A percentile compares a stretch with the other conserved stretches of the same genome.
phyloP scores from a whole-genome alignment of 1,140 invertebrate genomes.

The Drosophila subobscura region DNA sequence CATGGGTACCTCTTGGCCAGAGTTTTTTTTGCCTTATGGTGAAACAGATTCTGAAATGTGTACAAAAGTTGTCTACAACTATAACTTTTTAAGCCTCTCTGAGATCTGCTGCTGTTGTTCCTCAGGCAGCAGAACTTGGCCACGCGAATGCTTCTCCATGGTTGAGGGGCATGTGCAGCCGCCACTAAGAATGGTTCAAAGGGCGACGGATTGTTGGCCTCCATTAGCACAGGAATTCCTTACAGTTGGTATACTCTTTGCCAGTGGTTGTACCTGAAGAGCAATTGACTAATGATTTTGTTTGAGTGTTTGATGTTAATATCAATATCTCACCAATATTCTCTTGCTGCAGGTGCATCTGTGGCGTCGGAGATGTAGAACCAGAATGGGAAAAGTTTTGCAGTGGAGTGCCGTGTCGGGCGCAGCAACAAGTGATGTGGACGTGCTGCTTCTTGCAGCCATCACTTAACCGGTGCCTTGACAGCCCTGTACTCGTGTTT shows the following conservation, averaged over 20 bases:
- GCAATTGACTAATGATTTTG: too few species aligned
- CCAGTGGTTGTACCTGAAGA: too few species aligned
- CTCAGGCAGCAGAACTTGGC: constrained; percentile 61
- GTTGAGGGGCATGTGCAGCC: constrained; percentile 84
- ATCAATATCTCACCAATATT: too few species aligned
- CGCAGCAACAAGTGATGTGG: constrained; percentile 84
- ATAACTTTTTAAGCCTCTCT: too few species aligned
- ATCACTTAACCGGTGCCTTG: constrained; percentile 83
- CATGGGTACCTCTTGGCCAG: too few species aligned
- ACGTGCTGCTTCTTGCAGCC: too few species aligned
- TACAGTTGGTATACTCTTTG: too few species aligned
- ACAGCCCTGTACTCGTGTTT: constrained; percentile 81
- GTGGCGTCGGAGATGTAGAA: constrained; percentile 84
- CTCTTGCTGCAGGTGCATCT: constrained; percentile 84
- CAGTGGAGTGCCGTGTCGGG: too few species aligned
- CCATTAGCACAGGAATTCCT: too few species aligned
- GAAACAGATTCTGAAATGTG: too few species aligned
- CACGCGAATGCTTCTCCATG: constrained; percentile 78
- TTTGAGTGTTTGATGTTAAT: too few species aligned
- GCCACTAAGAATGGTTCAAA: constrained; percentile 85
- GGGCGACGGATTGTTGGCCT: constrained; percentile 84
- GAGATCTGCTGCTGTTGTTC: constrained; percentile 29
- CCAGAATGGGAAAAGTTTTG: constrained; percentile 84
- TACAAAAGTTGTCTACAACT: not conserved
- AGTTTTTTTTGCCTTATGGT: too few species aligned